These are phyloP conservation scores for Rissa tridactyla DNA, from an alignment of 2,113 vertebrate genomes.

Conservation along the genomic window DNA sequence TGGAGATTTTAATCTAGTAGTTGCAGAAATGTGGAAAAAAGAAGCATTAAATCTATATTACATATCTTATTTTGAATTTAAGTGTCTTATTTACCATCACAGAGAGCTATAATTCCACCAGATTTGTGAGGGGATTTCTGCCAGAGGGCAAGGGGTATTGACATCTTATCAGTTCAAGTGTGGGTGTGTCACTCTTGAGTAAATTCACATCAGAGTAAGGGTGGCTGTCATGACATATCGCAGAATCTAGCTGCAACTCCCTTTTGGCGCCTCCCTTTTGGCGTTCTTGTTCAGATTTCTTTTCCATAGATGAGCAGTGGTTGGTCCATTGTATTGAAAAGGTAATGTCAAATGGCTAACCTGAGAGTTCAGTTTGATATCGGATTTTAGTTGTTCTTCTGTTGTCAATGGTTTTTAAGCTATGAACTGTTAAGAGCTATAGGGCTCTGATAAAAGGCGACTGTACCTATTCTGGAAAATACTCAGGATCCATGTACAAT, in stretches of 20 bases:
- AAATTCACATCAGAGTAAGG: background rate
- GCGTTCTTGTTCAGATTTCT: background rate
- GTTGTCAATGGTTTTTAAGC: background rate
- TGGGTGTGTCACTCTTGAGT: background rate
- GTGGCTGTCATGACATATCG: background rate
- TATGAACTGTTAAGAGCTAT: background rate
- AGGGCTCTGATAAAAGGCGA: background rate
- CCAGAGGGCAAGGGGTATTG: background rate
- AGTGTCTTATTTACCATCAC: background rate
- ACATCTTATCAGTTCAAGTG: background rate
- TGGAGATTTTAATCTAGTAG: background rate
- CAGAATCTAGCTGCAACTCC: background rate
- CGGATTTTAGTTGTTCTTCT: background rate
- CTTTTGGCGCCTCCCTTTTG: background rate
- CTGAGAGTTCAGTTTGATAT: background rate
- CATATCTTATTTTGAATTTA: background rate
- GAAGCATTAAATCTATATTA: background rate
- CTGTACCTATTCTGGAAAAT: background rate
- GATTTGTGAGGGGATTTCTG: background rate
- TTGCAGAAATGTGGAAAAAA: background rate
- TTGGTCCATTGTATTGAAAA: background rate
- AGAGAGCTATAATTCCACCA: background rate
- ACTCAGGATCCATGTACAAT: background rate
- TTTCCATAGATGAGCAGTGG: background rate
- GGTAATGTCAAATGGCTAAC: background rate